Base-by-base conservation (phyloP, 2,797 vertebrate genomes). In the Hafferia zeledoni region DNA sequence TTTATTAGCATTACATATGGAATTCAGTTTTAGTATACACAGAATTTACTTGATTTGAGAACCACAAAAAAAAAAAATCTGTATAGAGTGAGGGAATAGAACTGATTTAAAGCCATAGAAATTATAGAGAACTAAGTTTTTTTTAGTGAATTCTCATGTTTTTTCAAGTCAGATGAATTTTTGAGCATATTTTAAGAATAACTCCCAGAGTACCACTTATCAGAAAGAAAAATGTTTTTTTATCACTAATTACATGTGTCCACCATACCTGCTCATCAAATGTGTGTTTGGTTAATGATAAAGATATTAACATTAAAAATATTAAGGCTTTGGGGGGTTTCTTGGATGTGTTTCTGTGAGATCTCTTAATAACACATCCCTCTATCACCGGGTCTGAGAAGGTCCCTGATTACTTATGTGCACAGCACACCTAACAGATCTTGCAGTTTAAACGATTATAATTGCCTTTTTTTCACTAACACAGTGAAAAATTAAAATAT, bases 121-220 rank as follows among this genome's bases (percentile, higher is more conserved):
- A 74, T 27, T 52, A 23, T 4, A 55, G 6, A 37, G 14, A 41
- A 28, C 10, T 3, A 56, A 49, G 2, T 0, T 0, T 17, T 33
- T 33, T 44, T 55, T 31, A 3, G 3, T n/a, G 17, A 79, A 31
- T 67, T 74, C 16, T 8, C 5, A 14, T 3, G 3, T n/a, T 75
- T 86, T 35, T 53, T 2, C n/a, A 27, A 1, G 7, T 35, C 3
- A 39, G 46, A 75, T 47, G 3, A n/a, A 49, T 60, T 49, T 90
- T 39, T 52, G 6, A 64, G 4, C 5, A 13, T 33, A 37, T 59
- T 74, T 78, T n/a, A 2, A 57, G 67, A 69, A 47, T 33, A 0
- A 22, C 3, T 5, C 4, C 5, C 1, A 22, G 1, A 37, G 6
- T 47, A 10, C 3, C 25, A 3, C 46, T 53, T 59, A 37, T 56